Conservation (phyloP, 2,113 vertebrate species). For the Cyprinodon variegatus region DNA sequence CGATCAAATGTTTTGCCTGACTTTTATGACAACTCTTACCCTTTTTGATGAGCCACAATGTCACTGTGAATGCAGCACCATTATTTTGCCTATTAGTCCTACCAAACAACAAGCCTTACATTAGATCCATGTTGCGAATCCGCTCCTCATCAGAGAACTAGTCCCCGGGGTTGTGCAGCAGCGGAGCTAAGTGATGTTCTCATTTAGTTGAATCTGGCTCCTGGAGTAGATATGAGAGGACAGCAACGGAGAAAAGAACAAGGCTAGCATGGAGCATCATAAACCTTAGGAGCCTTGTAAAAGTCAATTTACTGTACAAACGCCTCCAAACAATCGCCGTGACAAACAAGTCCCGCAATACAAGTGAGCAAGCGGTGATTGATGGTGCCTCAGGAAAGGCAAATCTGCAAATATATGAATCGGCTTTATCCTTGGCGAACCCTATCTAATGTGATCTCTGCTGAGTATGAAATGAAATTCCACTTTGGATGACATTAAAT, state of each 20-base stretch:
- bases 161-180: slow-evolving; percentile 69
- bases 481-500: slow-evolving; percentile 62
- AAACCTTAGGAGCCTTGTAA: slow-evolving; percentile 64
- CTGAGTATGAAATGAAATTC: slow-evolving; percentile 68
- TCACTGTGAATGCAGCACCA: slow-evolving; percentile 36
- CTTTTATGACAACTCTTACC: slow-evolving; percentile 27
- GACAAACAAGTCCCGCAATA: slow-evolving; percentile 45
- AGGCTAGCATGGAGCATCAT: slow-evolving; percentile 44
- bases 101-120: slow-evolving; percentile 45
- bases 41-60: slow-evolving; percentile 50
- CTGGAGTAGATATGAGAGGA: slow-evolving; percentile 44
- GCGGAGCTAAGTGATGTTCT: slow-evolving; percentile 68
- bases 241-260: slow-evolving; percentile 47
- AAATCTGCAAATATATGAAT: slow-evolving; percentile 66
- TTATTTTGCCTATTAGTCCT: slow-evolving; percentile 59
- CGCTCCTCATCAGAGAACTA: slow-evolving; percentile 71
- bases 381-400: slow-evolving; percentile 60
- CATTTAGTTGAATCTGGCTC: slow-evolving; percentile 52
- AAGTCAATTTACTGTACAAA: slow-evolving; percentile 68
- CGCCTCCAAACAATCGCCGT: slow-evolving; percentile 38
- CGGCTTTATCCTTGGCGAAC: slow-evolving; percentile 59
- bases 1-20: background rate
- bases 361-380: slow-evolving; percentile 35
- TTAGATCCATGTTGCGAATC: slow-evolving; percentile 69
- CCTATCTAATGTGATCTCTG: slow-evolving; percentile 67